phyloP scores from a whole-genome alignment of 1,140 invertebrate species.

The Thaumetopoea pityocampa region DNA sequence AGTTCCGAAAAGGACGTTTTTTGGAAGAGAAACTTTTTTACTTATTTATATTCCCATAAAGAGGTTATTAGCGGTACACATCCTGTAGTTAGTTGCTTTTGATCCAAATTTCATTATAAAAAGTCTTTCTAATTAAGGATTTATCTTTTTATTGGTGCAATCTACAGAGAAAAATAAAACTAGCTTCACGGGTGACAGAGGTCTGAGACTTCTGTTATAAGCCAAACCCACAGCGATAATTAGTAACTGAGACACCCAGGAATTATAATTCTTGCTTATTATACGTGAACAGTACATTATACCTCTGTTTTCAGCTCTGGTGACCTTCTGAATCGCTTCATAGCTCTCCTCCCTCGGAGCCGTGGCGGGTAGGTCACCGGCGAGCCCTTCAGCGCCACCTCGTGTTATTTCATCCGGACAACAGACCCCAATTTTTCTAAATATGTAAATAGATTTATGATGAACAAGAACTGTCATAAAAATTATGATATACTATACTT shows the following conservation, averaged over 20 bases:
- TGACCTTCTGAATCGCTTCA: slow-evolving; percentile 45
- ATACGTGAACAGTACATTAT: background rate
- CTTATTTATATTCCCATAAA: no score
- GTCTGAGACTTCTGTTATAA: background rate
- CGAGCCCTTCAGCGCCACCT: slow-evolving; percentile 42
- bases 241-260: background rate
- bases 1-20: no score
- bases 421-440: no score
- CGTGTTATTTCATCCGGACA: slow-evolving; percentile 76
- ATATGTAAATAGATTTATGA: no score
- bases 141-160: no score
- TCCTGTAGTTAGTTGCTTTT: no score
- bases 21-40: no score
- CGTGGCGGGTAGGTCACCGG: slow-evolving; percentile 64
- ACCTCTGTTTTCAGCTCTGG: slow-evolving; percentile 61
- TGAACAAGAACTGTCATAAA: no score
- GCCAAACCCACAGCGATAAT: background rate
- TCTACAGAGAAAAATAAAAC: background rate
- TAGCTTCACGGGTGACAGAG: background rate
- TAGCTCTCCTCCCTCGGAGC: slow-evolving; percentile 57
- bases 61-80: no score
- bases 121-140: no score
- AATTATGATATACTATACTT: no score
- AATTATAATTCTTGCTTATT: background rate
- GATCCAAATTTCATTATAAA: no score